phyloP scores from a whole-genome alignment of 2,888 invertebrate genomes.

The Dugesia japonica region DNA sequence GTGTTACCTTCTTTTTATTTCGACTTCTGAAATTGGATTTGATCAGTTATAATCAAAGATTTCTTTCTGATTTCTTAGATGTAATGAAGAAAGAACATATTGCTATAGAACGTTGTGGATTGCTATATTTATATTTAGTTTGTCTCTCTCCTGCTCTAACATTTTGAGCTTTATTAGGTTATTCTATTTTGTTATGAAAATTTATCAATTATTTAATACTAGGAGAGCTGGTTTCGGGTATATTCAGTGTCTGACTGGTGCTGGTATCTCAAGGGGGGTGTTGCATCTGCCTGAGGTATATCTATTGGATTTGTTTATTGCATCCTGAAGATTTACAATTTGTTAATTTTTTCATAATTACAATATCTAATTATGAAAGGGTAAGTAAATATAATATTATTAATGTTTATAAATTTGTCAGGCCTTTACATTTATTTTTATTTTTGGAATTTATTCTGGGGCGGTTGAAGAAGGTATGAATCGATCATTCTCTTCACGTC shows the following conservation, averaged over 20 bases:
- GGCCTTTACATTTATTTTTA: too few relatives aligned
- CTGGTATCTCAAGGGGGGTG: conserved; percentile 7
- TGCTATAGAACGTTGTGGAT: neutral
- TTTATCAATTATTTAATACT: neutral
- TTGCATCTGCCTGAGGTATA: too few relatives aligned
- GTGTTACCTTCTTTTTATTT: neutral
- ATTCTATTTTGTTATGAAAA: neutral
- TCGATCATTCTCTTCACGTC: too few relatives aligned
- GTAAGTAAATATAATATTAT: too few relatives aligned
- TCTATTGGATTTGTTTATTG: too few relatives aligned
- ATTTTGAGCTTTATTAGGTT: conserved; percentile 8
- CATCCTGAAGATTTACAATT: too few relatives aligned
- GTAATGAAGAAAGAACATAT: neutral
- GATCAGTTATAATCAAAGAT: neutral
- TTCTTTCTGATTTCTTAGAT: neutral
- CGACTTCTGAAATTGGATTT: neutral
- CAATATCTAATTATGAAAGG: too few relatives aligned
- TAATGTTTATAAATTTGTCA: too few relatives aligned
- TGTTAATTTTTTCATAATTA: too few relatives aligned
- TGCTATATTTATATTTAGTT: neutral
- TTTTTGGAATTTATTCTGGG: too few relatives aligned
- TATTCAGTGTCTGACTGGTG: neutral
- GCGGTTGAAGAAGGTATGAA: too few relatives aligned
- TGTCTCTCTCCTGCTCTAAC: conserved; percentile 7
- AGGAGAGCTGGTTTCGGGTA: neutral